phyloP scores from a whole-genome alignment of 2,797 vertebrate genomes.

The Aldrovandia affinis region DNA sequence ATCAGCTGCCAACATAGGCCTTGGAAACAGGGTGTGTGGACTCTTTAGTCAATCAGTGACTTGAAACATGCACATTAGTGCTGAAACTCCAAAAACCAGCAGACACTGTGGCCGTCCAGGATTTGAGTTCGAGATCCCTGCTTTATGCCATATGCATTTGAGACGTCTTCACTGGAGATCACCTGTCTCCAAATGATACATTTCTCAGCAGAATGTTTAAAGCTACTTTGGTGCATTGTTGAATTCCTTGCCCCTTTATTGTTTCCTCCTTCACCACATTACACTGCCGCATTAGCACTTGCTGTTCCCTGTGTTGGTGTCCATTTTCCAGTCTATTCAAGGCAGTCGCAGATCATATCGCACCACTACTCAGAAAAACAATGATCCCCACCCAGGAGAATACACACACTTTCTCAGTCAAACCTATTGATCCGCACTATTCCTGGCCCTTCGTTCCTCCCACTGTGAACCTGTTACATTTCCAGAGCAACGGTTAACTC shows the following conservation, averaged over 20 bases:
- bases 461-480: constrained; percentile 45
- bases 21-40: too few species aligned
- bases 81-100: too few species aligned
- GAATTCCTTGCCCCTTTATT: constrained; percentile 62
- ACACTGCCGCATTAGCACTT: constrained; percentile 73
- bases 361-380: constrained; percentile 86
- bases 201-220: constrained; percentile 62
- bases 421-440: constrained; percentile 92
- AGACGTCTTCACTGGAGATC: background rate
- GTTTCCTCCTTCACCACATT: constrained; percentile 71
- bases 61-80: too few species aligned
- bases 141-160: background rate
- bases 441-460: constrained; percentile 85
- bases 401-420: constrained; percentile 80
- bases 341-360: constrained; percentile 82
- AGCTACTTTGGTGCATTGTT: constrained; percentile 65
- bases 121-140: too few species aligned
- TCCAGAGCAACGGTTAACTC: constrained; percentile 59
- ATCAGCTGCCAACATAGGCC: too few species aligned
- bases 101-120: too few species aligned
- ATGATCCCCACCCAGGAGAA: constrained; percentile 90
- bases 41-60: too few species aligned
- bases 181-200: background rate
- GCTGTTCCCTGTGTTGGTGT: constrained; percentile 74
- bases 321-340: constrained; percentile 83